Base-by-base conservation (phyloP, 1,140 invertebrate species). In the Leucophenga varia region DNA sequence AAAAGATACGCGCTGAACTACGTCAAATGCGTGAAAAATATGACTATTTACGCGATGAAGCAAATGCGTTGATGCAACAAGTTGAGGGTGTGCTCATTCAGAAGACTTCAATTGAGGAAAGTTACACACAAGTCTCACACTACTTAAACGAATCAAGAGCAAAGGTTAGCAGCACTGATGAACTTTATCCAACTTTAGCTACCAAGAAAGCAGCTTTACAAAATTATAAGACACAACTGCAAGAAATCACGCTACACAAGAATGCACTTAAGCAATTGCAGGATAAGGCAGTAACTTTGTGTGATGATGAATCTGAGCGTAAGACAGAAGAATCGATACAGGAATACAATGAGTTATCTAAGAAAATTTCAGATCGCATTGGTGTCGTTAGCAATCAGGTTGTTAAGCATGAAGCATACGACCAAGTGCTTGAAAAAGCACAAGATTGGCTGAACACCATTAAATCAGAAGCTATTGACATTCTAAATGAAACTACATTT, bases 51-150 rank as follows among this genome's bases (percentile, higher is more conserved):
- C 83, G 89, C 20, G 92, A 96, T 69, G 85, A 86, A 64, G 83
- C 91, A 0, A 94, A 90, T 74, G 83, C 84, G 2, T 83, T 93
- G 5, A 85, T 92, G 48, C 94, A 95, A 72, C 85, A 86, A 56
- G 85, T 94, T 28, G 91, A 95, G 78, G 88, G 84, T 16, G 85
- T 89, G 18, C 83, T 93, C 30, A 87, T 93, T 64, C 88, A 94
- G 56, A 82, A 90, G 67, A 90, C 90, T 5, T 93, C 90, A 1
- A 92, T 95, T 67, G 91, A 95, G 64, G 92, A 95, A 60, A 93
- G 89, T 52, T 89, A 89, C 54, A 83, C 83, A 40, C 89, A 93
- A 77, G 83, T 89, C 3, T 84, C 85, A 53, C 84, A 86, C 61
- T 95, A 91, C 87, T 79, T 95, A 6, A 79, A 81, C 25, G 89